phyloP scores from a whole-genome alignment of 2,888 invertebrate species.

The Drosophila subquinaria region DNA sequence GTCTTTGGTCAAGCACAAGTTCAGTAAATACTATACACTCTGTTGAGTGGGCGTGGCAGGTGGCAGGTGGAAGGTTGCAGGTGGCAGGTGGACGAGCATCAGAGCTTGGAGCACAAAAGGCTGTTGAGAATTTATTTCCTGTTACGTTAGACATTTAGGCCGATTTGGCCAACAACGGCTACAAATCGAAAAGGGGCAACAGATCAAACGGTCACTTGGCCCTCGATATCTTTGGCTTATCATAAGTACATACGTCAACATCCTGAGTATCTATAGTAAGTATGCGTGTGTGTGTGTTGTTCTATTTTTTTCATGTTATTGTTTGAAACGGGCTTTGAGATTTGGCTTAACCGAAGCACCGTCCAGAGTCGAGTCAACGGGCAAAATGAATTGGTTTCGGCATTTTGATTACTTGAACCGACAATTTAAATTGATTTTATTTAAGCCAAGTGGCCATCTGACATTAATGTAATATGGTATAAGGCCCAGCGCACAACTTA shows the following conservation, averaged over 20 bases:
- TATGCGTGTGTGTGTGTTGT: background rate
- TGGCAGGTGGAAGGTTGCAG: background rate
- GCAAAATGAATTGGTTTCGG: conserved; percentile 50
- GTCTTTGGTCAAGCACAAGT: conserved; percentile 45
- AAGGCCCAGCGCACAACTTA: conserved; percentile 55
- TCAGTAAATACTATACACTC: conserved; percentile 22
- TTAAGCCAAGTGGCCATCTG: conserved; percentile 65
- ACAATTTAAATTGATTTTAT: conserved; percentile 70
- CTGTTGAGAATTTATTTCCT: conserved; percentile 79
- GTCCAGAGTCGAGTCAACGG: background rate
- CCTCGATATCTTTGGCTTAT: conserved; percentile 54
- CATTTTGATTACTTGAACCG: conserved; percentile 48
- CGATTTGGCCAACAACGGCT: conserved; percentile 55
- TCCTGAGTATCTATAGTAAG: conserved; percentile 12
- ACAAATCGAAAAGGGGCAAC: conserved; percentile 59
- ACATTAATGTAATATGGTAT: conserved; percentile 57
- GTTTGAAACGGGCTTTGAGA: conserved; percentile 31
- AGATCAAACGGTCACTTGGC: conserved; percentile 70
- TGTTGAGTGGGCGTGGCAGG: conserved; percentile 25
- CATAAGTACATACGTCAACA: conserved; percentile 53
- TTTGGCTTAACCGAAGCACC: conserved; percentile 22
- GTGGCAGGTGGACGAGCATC: conserved; percentile 4
- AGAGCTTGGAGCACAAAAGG: conserved; percentile 48
- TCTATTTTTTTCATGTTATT: conserved; percentile 10
- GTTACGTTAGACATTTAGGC: conserved; percentile 72